These are phyloP conservation scores for Plodia interpunctella DNA, from an alignment of 1,140 invertebrate genomes.

Conservation along the genomic window DNA sequence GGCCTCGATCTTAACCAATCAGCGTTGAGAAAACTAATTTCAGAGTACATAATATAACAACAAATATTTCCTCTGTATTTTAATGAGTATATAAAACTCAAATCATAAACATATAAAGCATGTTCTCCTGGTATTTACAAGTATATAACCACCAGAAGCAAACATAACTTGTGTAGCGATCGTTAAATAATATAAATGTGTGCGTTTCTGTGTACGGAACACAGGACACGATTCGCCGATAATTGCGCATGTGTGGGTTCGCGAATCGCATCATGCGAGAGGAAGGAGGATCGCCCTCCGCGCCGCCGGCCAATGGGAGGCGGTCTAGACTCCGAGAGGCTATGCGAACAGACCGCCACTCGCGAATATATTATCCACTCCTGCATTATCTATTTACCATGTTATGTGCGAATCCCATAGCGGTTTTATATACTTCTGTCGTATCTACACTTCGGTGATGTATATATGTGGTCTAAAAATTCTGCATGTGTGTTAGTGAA, in stretches of 20 bases:
- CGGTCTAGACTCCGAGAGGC: constrained; percentile 42
- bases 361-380: constrained; percentile 61
- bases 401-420: not conserved
- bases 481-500: not conserved
- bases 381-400: constrained; percentile 18
- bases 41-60: not conserved
- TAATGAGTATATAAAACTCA: too few relatives aligned
- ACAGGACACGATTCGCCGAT: constrained; percentile 56
- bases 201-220: constrained; percentile 28
- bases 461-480: too few relatives aligned
- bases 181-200: not conserved
- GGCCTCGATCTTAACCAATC: constrained; percentile 3
- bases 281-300: constrained; percentile 73
- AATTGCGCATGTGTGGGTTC: constrained; percentile 47
- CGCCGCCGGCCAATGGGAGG: constrained; percentile 51
- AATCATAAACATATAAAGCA: not conserved
- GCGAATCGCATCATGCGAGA: constrained; percentile 71
- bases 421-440: not conserved
- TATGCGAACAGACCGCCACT: constrained; percentile 21
- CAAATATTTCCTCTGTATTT: not conserved
- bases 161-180: too few relatives aligned
- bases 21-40: not conserved
- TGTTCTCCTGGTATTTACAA: not conserved
- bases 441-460: not conserved
- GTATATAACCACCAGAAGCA: too few relatives aligned